Conservation (phyloP, 2,797 vertebrate species). For the Atherinosoma microstoma region DNA sequence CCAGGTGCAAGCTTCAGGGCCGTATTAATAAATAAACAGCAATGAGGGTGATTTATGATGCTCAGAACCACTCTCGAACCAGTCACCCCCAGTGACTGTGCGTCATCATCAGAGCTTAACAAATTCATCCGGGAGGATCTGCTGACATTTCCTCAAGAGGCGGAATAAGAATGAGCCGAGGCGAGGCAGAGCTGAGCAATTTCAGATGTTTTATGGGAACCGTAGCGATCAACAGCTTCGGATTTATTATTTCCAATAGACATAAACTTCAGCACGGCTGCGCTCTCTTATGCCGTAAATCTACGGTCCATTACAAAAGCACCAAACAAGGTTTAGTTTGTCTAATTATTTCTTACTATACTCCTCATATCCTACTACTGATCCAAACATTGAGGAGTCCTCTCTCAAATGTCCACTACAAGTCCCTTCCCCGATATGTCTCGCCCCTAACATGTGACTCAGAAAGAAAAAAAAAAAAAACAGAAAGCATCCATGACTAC, state of each 20-base stretch:
- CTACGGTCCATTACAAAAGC: not conserved
- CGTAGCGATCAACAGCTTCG: not conserved
- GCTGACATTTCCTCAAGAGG: constrained; percentile 66
- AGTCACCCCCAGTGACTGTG: constrained; percentile 28
- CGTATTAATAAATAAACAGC: constrained; percentile 83
- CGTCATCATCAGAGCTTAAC: constrained; percentile 57
- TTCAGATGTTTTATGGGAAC: constrained; percentile 27
- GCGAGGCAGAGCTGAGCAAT: constrained; percentile 4
- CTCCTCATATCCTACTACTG: not conserved
- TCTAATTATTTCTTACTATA: not conserved
- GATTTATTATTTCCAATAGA: constrained; percentile 17
- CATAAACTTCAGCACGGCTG: constrained; percentile 1
- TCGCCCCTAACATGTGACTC: not conserved
- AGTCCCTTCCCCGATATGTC: not conserved
- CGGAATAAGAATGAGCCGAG: constrained; percentile 35
- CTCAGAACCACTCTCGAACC: constrained; percentile 36
- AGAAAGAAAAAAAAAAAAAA: not conserved
- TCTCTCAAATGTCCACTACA: not conserved
- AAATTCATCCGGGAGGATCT: constrained; percentile 65
- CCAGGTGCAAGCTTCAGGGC: constrained; percentile 75
- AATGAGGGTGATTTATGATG: constrained; percentile 69
- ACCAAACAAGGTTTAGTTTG: not conserved
- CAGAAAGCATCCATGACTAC: not conserved
- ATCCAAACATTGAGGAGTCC: not conserved
- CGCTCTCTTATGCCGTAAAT: not conserved